These are phyloP conservation scores for Diphyllodes magnificus DNA, from an alignment of 2,113 vertebrate species.

Conservation along the genomic window DNA sequence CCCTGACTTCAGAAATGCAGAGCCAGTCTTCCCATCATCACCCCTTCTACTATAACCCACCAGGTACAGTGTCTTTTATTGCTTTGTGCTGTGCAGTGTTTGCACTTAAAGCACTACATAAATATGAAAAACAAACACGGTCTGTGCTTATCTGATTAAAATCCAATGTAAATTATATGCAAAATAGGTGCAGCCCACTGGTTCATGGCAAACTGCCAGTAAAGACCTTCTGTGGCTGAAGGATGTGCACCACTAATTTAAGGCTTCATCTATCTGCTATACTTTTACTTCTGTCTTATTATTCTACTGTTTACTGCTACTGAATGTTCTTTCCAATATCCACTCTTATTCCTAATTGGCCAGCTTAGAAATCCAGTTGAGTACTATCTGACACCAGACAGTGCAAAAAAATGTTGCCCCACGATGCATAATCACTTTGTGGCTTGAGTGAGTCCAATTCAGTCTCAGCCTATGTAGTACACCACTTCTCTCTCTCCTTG, in stretches of 20 bases:
- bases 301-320: not conserved
- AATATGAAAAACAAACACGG: not conserved
- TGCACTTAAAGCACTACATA: not conserved
- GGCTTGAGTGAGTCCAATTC: not conserved
- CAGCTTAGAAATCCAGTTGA: not conserved
- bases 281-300: not conserved
- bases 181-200: not conserved
- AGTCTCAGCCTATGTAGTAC: accelerated
- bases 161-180: not conserved
- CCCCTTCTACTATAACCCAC: not conserved
- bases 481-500: not conserved
- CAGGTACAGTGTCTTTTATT: not conserved
- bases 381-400: not conserved
- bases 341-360: not conserved
- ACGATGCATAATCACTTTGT: not conserved
- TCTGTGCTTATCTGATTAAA: not conserved
- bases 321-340: not conserved
- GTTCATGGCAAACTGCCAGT: not conserved
- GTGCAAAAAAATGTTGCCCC: not conserved
- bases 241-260: not conserved
- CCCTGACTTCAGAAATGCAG: not conserved
- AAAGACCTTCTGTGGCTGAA: not conserved
- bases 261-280: not conserved
- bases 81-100: not conserved
- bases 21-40: not conserved